These are phyloP conservation scores for Syrmaticus mikado DNA, from an alignment of 2,113 vertebrate species.

Conservation along the genomic window DNA sequence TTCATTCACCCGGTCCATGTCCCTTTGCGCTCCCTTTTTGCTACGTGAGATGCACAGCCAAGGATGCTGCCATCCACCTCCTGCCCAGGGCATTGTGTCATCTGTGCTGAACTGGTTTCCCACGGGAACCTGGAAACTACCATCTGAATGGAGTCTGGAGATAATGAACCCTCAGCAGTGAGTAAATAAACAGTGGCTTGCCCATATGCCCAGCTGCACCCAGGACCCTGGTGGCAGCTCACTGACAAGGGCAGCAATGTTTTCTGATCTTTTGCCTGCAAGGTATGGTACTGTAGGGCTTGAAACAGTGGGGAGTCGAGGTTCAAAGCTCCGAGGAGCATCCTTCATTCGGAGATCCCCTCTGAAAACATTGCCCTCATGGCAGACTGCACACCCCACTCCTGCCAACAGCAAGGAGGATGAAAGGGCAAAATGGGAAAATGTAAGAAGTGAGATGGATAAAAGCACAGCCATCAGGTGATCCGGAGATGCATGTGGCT, in stretches of 20 bases:
- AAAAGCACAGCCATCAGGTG: background rate
- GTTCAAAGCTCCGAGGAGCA: background rate
- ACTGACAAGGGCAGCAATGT: background rate
- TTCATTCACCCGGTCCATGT: background rate
- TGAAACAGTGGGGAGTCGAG: background rate
- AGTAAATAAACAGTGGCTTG: slow-evolving; percentile 5
- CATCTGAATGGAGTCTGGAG: background rate
- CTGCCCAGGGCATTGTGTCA: slow-evolving; percentile 46
- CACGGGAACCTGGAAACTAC: background rate
- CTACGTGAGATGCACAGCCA: background rate
- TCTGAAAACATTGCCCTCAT: background rate
- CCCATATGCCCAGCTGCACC: slow-evolving; percentile 30
- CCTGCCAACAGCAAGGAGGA: background rate
- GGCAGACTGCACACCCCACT: accelerated
- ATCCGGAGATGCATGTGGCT: background rate
- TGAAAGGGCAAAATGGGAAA: background rate
- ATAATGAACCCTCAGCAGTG: background rate
- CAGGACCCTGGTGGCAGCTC: slow-evolving; percentile 25
- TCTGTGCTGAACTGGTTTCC: background rate
- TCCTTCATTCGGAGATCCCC: background rate
- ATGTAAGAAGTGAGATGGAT: background rate
- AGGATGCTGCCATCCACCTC: slow-evolving; percentile 41
- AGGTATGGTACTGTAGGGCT: background rate
- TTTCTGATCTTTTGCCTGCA: slow-evolving; percentile 37
- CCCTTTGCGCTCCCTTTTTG: background rate